Base-by-base conservation (phyloP, 2,888 invertebrate species). In the Aromia moschata region DNA sequence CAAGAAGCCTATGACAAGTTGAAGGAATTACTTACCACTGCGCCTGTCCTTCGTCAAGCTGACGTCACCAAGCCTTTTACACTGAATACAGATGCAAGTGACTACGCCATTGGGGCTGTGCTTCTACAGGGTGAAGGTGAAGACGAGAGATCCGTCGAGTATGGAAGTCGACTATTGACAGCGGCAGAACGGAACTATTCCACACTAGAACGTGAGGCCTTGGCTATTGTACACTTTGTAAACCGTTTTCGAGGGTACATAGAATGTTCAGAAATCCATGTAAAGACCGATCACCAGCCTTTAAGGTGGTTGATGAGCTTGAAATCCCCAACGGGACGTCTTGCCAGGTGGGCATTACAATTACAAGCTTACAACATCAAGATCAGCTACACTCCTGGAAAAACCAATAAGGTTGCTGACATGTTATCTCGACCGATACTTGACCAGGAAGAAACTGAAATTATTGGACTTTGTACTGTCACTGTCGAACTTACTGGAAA, bases 401-500 rank as follows among this genome's bases (percentile, higher is more conserved):
- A 11, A 41, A 16, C 41, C 17, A 41, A 41, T 9, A 41, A 16
- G 10, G 41, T 41, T 16, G 41, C 41, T 3, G 17, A 41, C 17
- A 41, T 41, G 41, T 41, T 41, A 17, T 41, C 41, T 1, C 41
- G 41, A 2, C 41, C 41, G 9, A 9, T 41, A 12, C 9, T 4
- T 25, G 17, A 2, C n/a, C 1, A 7, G 1, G 2, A 1, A 1
- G 11, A 15, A 9, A 18, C 15, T n/a, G 10, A 41, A 17, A 4
- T 4, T 5, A 17, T 1, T 17, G 41, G 41, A 2, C 1, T 41
- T n/a, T 41, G 17, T 16, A 41, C 41, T 41, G 41, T 18, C 3
- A 41, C 41, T 3, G 41, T 41, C 7, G 41, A 41, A 16, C 17
- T 41, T n/a, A 41, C 41, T 41, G 41, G 41, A 41, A 41, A 41